Evolutionary conservation across 2,113 vertebrate genomes (phyloP).

Genomic region (Sorex fumeus): DNA sequence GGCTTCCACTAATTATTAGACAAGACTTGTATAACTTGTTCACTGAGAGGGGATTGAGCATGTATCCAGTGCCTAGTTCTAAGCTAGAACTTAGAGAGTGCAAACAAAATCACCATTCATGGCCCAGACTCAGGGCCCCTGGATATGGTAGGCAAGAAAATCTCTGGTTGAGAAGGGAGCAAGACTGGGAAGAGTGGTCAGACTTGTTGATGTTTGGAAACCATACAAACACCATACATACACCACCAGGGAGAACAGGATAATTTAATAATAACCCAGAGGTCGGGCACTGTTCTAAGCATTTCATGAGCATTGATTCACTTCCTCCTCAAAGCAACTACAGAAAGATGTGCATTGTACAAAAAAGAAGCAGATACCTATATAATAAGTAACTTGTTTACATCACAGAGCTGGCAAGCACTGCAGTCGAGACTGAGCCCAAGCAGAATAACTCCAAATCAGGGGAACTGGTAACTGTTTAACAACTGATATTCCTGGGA

Average conservation of each 20-base stretch:
- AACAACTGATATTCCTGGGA: not conserved
- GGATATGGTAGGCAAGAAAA: not conserved
- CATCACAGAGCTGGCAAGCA: not conserved
- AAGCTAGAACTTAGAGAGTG: not conserved
- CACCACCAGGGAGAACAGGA: not conserved
- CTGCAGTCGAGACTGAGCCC: not conserved
- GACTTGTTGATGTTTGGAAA: not conserved
- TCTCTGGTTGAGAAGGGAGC: not conserved
- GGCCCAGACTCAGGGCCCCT: not conserved
- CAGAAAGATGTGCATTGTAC: not conserved
- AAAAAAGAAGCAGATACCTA: not conserved
- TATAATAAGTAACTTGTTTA: not conserved
- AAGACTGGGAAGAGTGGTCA: not conserved
- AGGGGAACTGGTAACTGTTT: not conserved
- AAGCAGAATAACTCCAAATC: not conserved
- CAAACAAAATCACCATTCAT: not conserved
- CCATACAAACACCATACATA: too few species aligned
- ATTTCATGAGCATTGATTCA: not conserved
- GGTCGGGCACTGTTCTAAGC: not conserved
- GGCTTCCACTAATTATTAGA: not conserved
- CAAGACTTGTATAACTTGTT: not conserved
- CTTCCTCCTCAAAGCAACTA: conserved; percentile 14
- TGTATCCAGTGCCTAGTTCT: not conserved
- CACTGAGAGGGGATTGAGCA: not conserved
- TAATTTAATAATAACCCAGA: not conserved